A percentile compares a stretch with the other conserved stretches of the same genome.
These are phyloP conservation scores for Troides helena DNA, from an alignment of 2,888 invertebrate species.

Conservation along the genomic window DNA sequence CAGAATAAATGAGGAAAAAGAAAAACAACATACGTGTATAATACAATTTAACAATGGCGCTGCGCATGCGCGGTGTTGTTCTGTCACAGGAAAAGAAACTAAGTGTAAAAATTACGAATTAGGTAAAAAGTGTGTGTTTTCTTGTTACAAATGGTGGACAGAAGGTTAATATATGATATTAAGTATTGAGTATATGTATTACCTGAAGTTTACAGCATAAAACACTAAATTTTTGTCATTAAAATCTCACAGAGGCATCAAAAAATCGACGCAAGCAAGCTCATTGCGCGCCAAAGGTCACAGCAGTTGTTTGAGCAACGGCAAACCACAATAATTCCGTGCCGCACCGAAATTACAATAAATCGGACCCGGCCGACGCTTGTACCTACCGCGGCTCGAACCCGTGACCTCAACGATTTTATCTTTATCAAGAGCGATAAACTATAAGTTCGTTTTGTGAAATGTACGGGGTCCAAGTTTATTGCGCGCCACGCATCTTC, in stretches of 20 bases:
- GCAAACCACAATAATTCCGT: slow-evolving; percentile 21
- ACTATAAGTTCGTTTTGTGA: slow-evolving; percentile 26
- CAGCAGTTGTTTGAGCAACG: slow-evolving; percentile 12
- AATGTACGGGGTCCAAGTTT: slow-evolving; percentile 5
- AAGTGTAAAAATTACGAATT: too few species aligned
- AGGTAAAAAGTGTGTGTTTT: too few species aligned
- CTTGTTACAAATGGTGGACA: too few species aligned
- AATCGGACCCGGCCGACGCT: slow-evolving; percentile 18
- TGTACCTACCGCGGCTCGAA: slow-evolving; percentile 30
- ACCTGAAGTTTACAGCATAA: too few species aligned
- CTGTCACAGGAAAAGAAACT: too few species aligned
- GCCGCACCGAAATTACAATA: slow-evolving; percentile 25
- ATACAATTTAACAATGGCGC: too few species aligned
- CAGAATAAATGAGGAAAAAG: too few species aligned
- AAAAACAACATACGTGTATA: too few species aligned
- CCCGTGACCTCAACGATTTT: slow-evolving; percentile 31
- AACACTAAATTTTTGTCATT: too few species aligned
- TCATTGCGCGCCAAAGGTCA: slow-evolving; percentile 23
- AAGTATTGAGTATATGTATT: too few species aligned
- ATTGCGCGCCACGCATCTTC: slow-evolving; percentile 10
- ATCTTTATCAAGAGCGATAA: slow-evolving; percentile 31
- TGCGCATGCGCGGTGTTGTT: too few species aligned
- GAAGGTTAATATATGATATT: too few species aligned
- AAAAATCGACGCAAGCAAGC: background rate
- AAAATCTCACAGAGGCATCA: background rate